Conservation (phyloP, 2,888 invertebrate species). For the Galeopsomyia nigrocyanea region DNA sequence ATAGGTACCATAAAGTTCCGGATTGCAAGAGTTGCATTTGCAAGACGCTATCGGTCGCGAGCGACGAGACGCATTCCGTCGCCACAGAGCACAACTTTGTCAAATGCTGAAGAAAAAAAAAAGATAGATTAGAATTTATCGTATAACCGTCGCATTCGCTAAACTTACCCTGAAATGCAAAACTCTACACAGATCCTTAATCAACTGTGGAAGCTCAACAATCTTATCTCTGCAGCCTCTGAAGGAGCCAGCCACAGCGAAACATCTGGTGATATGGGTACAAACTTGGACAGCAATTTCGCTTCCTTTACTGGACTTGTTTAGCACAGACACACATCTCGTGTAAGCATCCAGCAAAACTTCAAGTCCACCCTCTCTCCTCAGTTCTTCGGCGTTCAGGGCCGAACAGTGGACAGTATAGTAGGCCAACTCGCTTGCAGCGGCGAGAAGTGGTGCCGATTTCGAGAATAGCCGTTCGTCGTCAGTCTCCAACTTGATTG, state of each 20-base stretch:
- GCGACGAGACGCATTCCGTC: constrained; percentile 89
- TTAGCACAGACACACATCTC: constrained; percentile 93
- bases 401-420: constrained; percentile 97
- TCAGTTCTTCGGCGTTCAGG: constrained; percentile 96
- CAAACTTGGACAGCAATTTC: constrained; percentile 93
- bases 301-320: constrained; percentile 80
- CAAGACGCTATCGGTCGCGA: constrained; percentile 87
- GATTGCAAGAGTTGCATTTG: constrained; percentile 87
- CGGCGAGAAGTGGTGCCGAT: constrained; percentile 84
- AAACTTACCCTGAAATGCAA: constrained; percentile 83
- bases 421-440: constrained; percentile 94
- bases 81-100: constrained; percentile 88
- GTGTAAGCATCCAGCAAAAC: constrained; percentile 91
- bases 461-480: constrained; percentile 95
- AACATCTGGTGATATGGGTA: constrained; percentile 90
- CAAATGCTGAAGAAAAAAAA: constrained; percentile 75
- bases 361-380: constrained; percentile 93
- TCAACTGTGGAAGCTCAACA: constrained; percentile 88
- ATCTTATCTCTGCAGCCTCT: constrained; percentile 89
- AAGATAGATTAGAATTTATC: constrained; percentile 26
- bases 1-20: constrained; percentile 92
- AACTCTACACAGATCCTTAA: constrained; percentile 88
- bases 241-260: constrained; percentile 96
- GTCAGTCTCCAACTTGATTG: constrained; percentile 92
- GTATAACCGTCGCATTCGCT: background rate